phyloP scores from a whole-genome alignment of 1,140 invertebrate species.

The Camponotus pennsylvanicus region DNA sequence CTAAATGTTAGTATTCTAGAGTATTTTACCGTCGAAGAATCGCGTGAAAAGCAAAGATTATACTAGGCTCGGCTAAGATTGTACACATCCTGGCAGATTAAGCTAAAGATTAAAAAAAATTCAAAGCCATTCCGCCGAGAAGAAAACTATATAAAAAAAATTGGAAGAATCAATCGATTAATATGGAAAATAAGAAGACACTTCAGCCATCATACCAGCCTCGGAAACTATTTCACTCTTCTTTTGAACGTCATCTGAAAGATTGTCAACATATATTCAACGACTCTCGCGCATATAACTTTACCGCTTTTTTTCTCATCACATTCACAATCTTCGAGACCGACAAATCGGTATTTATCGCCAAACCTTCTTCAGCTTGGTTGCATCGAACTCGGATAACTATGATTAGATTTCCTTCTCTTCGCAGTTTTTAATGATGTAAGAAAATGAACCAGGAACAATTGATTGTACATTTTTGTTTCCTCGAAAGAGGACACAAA shows the following conservation, averaged over 20 bases:
- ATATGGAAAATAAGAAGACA: conserved; percentile 35
- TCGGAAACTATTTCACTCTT: conserved; percentile 46
- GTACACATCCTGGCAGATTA: conserved; percentile 65
- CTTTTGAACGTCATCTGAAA: conserved; percentile 65
- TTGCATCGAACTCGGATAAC: too few relatives aligned
- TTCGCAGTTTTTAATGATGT: too few relatives aligned
- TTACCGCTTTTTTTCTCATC: conserved; percentile 50
- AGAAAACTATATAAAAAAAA: conserved; percentile 2
- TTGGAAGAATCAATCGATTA: conserved; percentile 4
- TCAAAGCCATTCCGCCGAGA: conserved; percentile 19
- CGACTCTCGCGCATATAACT: conserved; percentile 45
- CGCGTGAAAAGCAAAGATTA: conserved; percentile 63
- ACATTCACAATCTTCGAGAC: conserved; percentile 47
- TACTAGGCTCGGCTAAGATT: conserved; percentile 70
- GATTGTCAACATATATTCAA: conserved; percentile 61
- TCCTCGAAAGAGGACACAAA: too few relatives aligned
- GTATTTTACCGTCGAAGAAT: conserved; percentile 80
- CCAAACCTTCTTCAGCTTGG: conserved; percentile 5
- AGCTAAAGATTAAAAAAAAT: conserved; percentile 34
- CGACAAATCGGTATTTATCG: conserved; percentile 37
- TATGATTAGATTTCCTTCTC: too few relatives aligned
- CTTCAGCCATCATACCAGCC: conserved; percentile 3
- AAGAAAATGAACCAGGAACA: too few relatives aligned
- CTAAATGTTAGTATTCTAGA: conserved; percentile 84
- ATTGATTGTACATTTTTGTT: too few relatives aligned